Percentiles rank a stretch among this genome's conserved stretches.
Evolutionary conservation across 2,797 vertebrate species (phyloP).

Genomic region (Acrocephalus scirpaceus): DNA sequence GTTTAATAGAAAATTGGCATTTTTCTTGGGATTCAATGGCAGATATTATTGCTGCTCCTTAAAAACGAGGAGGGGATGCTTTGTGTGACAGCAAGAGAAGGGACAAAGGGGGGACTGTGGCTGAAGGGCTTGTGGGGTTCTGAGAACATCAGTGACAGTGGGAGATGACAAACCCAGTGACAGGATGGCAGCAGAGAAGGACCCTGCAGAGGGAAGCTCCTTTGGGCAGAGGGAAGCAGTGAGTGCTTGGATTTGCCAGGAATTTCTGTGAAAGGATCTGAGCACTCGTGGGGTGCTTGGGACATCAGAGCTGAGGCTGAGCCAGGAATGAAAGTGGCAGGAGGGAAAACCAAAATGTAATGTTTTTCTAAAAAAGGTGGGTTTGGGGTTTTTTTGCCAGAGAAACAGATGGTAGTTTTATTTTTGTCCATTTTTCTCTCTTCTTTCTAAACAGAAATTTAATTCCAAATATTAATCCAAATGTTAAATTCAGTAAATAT

Average conservation of each 20-base stretch:
- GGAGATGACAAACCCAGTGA: not conserved
- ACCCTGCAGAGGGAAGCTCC: not conserved
- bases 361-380: not conserved
- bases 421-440: not conserved
- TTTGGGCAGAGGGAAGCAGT: not conserved
- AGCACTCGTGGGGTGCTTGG: accelerated
- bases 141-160: not conserved
- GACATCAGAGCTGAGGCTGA: not conserved
- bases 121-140: not conserved
- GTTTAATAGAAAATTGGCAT: not conserved
- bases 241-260: not conserved
- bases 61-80: not conserved
- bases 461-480: not conserved
- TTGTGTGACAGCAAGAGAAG: not conserved
- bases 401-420: not conserved
- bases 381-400: accelerated
- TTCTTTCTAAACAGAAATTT: not conserved
- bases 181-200: not conserved
- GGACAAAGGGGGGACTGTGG: not conserved
- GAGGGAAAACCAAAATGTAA: not conserved
- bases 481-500: not conserved
- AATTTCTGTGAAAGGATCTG: not conserved
- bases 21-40: not conserved
- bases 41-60: not conserved
- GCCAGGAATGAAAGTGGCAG: not conserved